Base-by-base conservation (phyloP, 1,140 invertebrate species). In the Macrosteles quadrilineatus region DNA sequence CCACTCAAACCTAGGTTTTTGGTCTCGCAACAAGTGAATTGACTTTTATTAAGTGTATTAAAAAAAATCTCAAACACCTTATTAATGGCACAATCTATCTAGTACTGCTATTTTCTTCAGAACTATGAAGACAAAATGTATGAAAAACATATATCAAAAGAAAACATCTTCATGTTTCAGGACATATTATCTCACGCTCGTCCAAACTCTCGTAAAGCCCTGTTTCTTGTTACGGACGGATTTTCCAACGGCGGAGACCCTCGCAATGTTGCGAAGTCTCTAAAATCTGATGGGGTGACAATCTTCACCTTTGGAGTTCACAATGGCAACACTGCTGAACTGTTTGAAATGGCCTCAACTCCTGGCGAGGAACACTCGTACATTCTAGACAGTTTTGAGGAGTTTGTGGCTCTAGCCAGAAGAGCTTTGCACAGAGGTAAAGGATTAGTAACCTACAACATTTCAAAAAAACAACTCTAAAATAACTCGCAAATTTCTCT, bases 221-320 rank as follows among this genome's bases (percentile, higher is more conserved):
- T 91, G 2, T 89, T 91, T 74, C 77, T 91, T 0, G 85, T 91
- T 57, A 91, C 89, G 1, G 89, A 91, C 76, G 89, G 89, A 9
- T 91, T 88, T 76, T 90, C 89, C 23, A 91, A 90, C 76, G 88
- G 88, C 0, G 88, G 87, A 0, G 86, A 90, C 80, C 90, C 89
- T 0, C 76, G 85, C 40, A 84, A 86, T 4, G 80, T 84, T 0
- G 87, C 89, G 0, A 78, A 81, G 36, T 75, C 81, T 17, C 76
- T 90, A 0, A 84, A 85, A 70, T 74, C 82, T 23, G 68, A 81
- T 3, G 85, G 86, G 3, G 83, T 85, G 1, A 81, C 78, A 0
- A 85, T 91, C 57, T 90, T 91, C 73, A 90, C 89, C 1, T 87
- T 89, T 75, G 89, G 89, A 6, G 90, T 91, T 45, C 78, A 82